Evolutionary conservation across 1,140 invertebrate genomes (phyloP).

Genomic region (Drosophila ficusphila): DNA sequence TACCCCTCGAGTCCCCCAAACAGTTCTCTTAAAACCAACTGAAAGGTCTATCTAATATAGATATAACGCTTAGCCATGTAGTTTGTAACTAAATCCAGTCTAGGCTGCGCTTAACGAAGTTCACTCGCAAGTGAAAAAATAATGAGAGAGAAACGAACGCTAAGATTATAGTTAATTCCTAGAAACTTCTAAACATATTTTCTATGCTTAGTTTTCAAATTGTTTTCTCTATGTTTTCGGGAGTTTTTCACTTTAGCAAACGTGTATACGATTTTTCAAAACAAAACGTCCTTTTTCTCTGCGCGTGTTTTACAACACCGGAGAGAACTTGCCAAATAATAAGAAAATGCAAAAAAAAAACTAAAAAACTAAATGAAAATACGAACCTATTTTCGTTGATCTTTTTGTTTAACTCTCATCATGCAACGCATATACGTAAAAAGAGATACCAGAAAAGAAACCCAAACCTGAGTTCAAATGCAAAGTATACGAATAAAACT

Average conservation of each 20-base stretch:
- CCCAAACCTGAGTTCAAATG: slow-evolving; percentile 84
- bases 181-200: slow-evolving; percentile 38
- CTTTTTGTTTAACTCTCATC: slow-evolving; percentile 62
- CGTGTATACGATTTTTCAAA: slow-evolving; percentile 80
- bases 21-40: slow-evolving; percentile 26
- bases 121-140: slow-evolving; percentile 17
- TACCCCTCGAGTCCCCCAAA: slow-evolving; percentile 5
- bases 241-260: slow-evolving; percentile 62
- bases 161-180: slow-evolving; percentile 62
- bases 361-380: slow-evolving; percentile 8
- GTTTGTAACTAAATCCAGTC: slow-evolving; percentile 51
- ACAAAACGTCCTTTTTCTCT: slow-evolving; percentile 72
- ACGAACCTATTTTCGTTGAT: slow-evolving; percentile 24
- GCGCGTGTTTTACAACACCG: slow-evolving; percentile 64
- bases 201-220: slow-evolving; percentile 43
- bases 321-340: slow-evolving; percentile 73
- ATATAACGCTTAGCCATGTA: slow-evolving; percentile 54
- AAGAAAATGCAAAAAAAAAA: slow-evolving; percentile 34
- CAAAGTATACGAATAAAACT: slow-evolving; percentile 84
- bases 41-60: slow-evolving; percentile 40
- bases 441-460: slow-evolving; percentile 55
- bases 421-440: slow-evolving; percentile 80
- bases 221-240: slow-evolving; percentile 51
- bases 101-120: slow-evolving; percentile 38
- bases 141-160: slow-evolving; percentile 13